Conservation (phyloP, 2,113 vertebrate genomes). For the Emydura subglobosa region DNA sequence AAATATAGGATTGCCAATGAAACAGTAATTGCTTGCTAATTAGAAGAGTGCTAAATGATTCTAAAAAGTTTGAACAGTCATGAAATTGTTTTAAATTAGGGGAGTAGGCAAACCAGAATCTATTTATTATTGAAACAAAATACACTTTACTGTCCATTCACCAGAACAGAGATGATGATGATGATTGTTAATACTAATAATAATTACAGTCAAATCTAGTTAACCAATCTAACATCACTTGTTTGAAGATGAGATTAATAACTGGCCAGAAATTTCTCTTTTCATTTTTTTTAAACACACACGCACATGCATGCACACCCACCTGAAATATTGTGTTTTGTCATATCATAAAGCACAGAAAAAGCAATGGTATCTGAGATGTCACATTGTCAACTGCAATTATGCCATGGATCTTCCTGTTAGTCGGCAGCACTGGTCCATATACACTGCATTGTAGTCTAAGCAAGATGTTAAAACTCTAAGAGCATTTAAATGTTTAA, state of each 20-base stretch:
- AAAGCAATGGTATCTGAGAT: not conserved
- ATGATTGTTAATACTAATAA: not conserved
- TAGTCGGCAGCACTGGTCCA: not conserved
- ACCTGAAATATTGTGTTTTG: not conserved
- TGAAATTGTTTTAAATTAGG: not conserved
- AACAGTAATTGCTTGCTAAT: not conserved
- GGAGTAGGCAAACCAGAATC: not conserved
- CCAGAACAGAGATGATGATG: not conserved
- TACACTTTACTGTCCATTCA: not conserved
- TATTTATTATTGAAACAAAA: not conserved
- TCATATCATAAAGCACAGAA: not conserved
- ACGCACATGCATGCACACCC: no score
- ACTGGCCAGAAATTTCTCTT: not conserved
- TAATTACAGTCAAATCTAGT: not conserved
- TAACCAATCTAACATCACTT: not conserved
- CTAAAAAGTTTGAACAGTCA: not conserved
- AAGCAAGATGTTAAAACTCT: not conserved
- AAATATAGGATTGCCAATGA: not conserved
- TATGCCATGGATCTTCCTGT: not conserved
- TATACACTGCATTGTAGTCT: not conserved
- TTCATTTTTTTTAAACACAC: not conserved
- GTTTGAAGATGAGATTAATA: not conserved
- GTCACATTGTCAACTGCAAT: rapidly evolving
- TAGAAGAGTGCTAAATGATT: not conserved
- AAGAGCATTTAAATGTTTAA: not conserved